Base-by-base conservation (phyloP, 2,888 invertebrate genomes). In the Leptopilina myrica region DNA sequence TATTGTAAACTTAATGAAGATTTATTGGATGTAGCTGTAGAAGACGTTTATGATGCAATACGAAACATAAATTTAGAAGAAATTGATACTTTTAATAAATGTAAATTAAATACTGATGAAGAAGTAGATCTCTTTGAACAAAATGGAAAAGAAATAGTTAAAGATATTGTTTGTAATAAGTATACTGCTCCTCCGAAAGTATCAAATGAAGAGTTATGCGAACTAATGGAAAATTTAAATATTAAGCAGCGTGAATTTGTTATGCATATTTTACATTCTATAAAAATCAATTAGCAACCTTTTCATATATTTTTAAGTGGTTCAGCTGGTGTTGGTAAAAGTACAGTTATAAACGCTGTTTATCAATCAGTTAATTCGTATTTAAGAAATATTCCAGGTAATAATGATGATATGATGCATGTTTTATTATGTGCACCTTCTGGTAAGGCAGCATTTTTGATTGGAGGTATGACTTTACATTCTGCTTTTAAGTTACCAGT, bases 391-490 rank as follows among this genome's bases (percentile, higher is more conserved):
- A 59, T n/a, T 59, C n/a, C 12, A 11, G n/a, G 12, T 59, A 59
- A n/a, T 11, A 59, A 59, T 12, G 59, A n/a, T 5, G 59, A 59
- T 11, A 59, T 12, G 62, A 59, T 59, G 59, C 59, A 59, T 59
- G 59, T 59, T 59, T 67, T 85, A 76, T 81, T 85, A 78, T 81
- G 82, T 82, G 83, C 85, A 79, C 83, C 83, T 33, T 83, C 86
- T 65, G 86, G 87, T 26, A 86, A 86, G 82, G 87, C 87, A 59
- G 86, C 87, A 2, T 83, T 81, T 79, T 76, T 81, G 15, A 87
- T 88, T 43, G 82, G 81, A 26, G 87, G 86, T n/a, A 76, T 83
- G 69, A 89, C 87, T 64, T 82, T 88, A 40, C 87, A 88, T 77
- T 80, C 84, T 43, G 20, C 43, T 12, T 12, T 7, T 59, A 43